A percentile compares a stretch with the other conserved stretches of the same genome.
These are phyloP conservation scores for Panonychus citri DNA, from an alignment of 1,140 invertebrate species.

Conservation along the genomic window DNA sequence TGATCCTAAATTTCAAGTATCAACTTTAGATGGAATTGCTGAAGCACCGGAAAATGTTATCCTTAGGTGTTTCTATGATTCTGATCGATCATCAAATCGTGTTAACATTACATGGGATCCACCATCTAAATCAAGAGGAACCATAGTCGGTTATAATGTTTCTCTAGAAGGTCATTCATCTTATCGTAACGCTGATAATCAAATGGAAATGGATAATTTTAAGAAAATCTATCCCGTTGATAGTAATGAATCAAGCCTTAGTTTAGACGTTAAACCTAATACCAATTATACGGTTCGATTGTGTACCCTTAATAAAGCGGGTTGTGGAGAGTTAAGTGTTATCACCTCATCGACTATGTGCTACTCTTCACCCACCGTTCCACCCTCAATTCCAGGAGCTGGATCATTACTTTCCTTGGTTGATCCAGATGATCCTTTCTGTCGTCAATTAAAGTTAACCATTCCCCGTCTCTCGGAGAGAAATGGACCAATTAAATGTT, in stretches of 20 bases:
- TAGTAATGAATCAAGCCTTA: constrained; percentile 8
- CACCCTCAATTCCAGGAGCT: constrained; percentile 7
- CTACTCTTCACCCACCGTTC: constrained; percentile 9
- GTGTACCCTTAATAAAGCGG: constrained; percentile 14
- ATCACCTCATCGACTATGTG: constrained; percentile 9
- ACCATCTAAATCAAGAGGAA: constrained; percentile 14
- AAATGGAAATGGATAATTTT: constrained; percentile 8
- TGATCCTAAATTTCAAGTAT: constrained; percentile 10
- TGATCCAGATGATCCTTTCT: background rate
- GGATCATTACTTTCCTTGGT: constrained; percentile 7
- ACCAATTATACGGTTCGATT: constrained; percentile 18
- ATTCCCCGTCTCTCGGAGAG: constrained; percentile 49
- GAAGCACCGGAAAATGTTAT: constrained; percentile 14
- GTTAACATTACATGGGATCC: constrained; percentile 15
- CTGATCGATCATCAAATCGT: constrained; percentile 7
- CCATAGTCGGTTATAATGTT: constrained; percentile 16
- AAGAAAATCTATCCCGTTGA: constrained; percentile 8
- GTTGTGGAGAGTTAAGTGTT: constrained; percentile 10
- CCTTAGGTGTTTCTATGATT: constrained; percentile 10
- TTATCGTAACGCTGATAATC: constrained; percentile 10
- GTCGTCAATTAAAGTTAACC: constrained; percentile 10
- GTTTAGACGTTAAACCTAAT: constrained; percentile 17
- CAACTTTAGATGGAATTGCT: constrained; percentile 15
- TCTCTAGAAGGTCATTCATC: constrained; percentile 8
- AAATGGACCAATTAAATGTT: constrained; percentile 43